These are phyloP conservation scores for Crypturellus tataupa DNA, from an alignment of 2,797 vertebrate species.

Conservation along the genomic window DNA sequence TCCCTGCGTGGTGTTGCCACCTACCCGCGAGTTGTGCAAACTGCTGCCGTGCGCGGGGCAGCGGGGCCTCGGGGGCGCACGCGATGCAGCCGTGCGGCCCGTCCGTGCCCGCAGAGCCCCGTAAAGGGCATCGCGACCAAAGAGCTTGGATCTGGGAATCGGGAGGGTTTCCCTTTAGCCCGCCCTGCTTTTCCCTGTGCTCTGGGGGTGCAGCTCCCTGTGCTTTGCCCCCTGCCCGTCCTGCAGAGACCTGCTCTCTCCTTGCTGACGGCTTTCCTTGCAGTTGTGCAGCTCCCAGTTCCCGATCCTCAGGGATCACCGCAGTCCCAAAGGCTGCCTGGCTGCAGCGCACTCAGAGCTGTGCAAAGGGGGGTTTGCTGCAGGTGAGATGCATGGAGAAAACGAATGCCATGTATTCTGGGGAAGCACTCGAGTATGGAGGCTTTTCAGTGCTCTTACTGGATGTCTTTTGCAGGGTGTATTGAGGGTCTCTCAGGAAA, in stretches of 20 bases:
- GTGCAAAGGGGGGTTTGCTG: not conserved
- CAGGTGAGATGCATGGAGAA: not conserved
- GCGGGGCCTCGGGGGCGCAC: no score
- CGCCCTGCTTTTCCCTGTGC: not conserved
- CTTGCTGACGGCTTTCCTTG: rapidly evolving
- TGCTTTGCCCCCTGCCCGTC: not conserved
- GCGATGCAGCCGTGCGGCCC: not conserved
- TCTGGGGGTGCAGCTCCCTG: not conserved
- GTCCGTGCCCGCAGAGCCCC: not conserved
- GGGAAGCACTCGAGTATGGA: not conserved
- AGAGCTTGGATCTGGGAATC: not conserved
- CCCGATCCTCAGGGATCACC: not conserved
- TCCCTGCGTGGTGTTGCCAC: conserved; percentile 9
- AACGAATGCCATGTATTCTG: not conserved
- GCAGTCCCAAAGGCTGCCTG: not conserved
- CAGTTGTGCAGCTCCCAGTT: rapidly evolving
- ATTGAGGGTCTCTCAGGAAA: not conserved
- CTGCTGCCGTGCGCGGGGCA: not conserved
- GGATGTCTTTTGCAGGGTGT: not conserved
- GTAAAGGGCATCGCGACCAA: not conserved
- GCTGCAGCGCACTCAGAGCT: not conserved
- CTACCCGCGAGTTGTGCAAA: conserved; percentile 18
- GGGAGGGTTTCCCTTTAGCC: not conserved
- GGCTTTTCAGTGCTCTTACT: not conserved
- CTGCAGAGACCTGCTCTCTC: not conserved